Evolutionary conservation across 2,113 vertebrate genomes (phyloP), one percentile per base, ranked within the genome.

Genomic region (Coptodon bakossiorum): DNA sequence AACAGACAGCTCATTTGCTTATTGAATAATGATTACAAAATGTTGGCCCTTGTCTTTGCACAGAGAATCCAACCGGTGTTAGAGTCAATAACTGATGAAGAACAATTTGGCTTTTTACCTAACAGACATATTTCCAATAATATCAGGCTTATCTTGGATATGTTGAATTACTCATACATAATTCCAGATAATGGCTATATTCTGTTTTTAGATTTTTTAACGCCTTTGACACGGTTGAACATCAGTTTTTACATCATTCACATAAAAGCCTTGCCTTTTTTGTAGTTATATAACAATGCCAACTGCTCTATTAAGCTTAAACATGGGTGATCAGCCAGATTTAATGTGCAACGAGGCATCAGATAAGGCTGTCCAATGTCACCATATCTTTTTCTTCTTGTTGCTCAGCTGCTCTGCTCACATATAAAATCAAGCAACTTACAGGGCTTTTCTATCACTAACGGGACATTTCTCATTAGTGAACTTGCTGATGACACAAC

Each of bases 201-300:
- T 66, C 61, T 66, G 17, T 2, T 66, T 66, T 66, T 36, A n/a
- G 31, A 0, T n/a, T 1, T n/a, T 63, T 63, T 19, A 63, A 63
- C 0, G 6, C 0, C 0, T 63, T 63, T 66, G 17, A 36, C 31
- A 66, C 0, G 1, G 61, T 12, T 66, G 61, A 66, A 66, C 17
- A 36, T 66, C 31, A 66, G 61, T 66, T 66, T 66, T 66, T 66
- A 1, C 31, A 66, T 36, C 17, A 36, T 66, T 66, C 17, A 12
- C 9, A 12, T n/a, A 66, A 66, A 66, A 66, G 61, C 4, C 31
- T 36, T 36, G 17, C 31, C 61, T 36, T 36, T 0, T 66, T n/a
- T n/a, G 31, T 36, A 66, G 61, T 66, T 66, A n/a, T 66, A 36
- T 66, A 66, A 36, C 61, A 66, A 66, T 66, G 4, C 61, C 61